Conservation (phyloP, 2,797 vertebrate genomes). For the Lagodon rhomboides region DNA sequence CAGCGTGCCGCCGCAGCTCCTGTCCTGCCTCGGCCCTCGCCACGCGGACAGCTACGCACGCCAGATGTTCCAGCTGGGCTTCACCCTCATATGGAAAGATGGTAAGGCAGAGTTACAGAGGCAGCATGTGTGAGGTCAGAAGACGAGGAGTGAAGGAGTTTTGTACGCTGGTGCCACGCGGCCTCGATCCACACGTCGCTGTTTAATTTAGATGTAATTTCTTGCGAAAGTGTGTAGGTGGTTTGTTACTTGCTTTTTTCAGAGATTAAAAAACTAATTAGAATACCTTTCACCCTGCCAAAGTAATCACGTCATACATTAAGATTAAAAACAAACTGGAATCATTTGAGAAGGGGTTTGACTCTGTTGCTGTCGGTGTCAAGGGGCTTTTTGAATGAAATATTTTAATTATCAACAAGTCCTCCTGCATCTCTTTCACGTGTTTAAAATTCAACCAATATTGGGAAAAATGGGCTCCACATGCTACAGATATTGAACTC, state of each 20-base stretch:
- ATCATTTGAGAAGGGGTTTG: not conserved
- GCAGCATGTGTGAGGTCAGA: too few relatives aligned
- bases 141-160: not conserved
- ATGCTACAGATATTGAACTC: too few relatives aligned
- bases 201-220: slow-evolving; percentile 22
- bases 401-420: slow-evolving; percentile 12
- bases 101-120: slow-evolving; percentile 83
- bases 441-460: too few relatives aligned
- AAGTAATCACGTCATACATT: slow-evolving; percentile 20
- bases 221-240: slow-evolving; percentile 14
- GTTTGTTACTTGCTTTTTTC: slow-evolving; percentile 8
- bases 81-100: slow-evolving; percentile 99
- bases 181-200: not conserved
- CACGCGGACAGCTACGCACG: slow-evolving; percentile 88
- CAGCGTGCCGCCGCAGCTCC: slow-evolving; percentile 87
- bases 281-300: slow-evolving; percentile 10
- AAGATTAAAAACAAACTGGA: not conserved
- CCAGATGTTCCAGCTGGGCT: slow-evolving; percentile 92
- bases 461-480: too few relatives aligned
- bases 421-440: too few relatives aligned
- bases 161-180: not conserved
- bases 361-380: slow-evolving; percentile 7
- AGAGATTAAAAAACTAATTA: slow-evolving; percentile 36
- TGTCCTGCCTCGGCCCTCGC: slow-evolving; percentile 92
- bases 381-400: slow-evolving; percentile 1